Evolutionary conservation across 2,797 vertebrate species (phyloP), one percentile per base, ranked within the genome.

Genomic region (Champsocephalus esox): DNA sequence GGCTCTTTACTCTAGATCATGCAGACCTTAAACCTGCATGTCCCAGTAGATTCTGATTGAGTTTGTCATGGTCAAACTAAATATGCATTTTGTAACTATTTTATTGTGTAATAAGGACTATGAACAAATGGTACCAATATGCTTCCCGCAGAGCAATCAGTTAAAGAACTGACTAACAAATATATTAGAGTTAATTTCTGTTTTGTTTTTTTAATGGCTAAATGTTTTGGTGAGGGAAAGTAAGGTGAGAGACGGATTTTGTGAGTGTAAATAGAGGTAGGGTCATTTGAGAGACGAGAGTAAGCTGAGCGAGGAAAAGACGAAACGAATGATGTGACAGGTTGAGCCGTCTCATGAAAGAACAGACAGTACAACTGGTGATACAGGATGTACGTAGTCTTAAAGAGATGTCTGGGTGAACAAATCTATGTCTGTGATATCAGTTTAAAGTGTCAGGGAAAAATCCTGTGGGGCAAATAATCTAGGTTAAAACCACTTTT

Each of bases 1-100:
- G 63, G 43, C 64, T 68, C 50, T 77, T 87, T 80, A 60, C 50
- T 79, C 64, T 78, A n/a, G 43, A 76, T 87, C 80, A 77, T 60
- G 43, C 74, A 52, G 61, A 67, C 46, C 51, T 38, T 51, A 62
- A 81, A 80, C 64, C 45, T 62, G 28, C 3, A 14, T 0, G 0
- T 62, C 73, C 38, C 3, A 69, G 52, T 52, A 57, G 34, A 80
- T 70, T 61, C 46, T 38, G 19, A 77, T 58, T 9, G 46, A 74
- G 13, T 72, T 28, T 67, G 12, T 73, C 12, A 52, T 62, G 24
- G 45, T 76, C n/a, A 74, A 70, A 73, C 10, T 43, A n/a, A 77
- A 75, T 46, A 46, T 24, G 32, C 10, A 38, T 66, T 51, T 54
- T 68, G 21, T 32, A 48, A 41, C 51, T 32, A 1, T 1, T 63